phyloP scores from a whole-genome alignment of 2,888 invertebrate genomes.

The Parnassius glacialis region DNA sequence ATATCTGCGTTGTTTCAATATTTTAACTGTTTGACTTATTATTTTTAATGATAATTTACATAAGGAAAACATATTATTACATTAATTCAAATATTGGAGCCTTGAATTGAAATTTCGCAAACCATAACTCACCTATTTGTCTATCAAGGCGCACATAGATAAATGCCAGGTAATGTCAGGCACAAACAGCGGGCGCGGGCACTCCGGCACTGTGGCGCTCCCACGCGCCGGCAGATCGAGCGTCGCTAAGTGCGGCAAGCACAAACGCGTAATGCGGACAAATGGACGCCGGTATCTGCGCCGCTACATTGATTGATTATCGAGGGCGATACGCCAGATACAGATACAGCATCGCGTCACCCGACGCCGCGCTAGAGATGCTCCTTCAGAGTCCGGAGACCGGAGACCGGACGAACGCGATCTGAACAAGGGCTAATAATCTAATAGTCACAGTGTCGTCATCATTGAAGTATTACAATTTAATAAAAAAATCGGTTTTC shows the following conservation, averaged over 20 bases:
- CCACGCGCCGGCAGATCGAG: constrained; percentile 1
- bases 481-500: no score
- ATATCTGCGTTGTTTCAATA: no score
- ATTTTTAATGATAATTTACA: no score
- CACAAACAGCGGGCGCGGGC: constrained; percentile 10
- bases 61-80: no score
- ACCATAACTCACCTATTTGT: background rate
- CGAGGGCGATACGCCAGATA: constrained; percentile 49
- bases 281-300: constrained; percentile 32
- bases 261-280: constrained; percentile 22
- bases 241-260: constrained; percentile 26
- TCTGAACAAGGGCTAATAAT: no score
- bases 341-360: constrained; percentile 21
- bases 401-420: constrained; percentile 30
- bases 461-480: no score
- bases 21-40: no score
- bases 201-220: constrained; percentile 14
- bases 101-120: background rate
- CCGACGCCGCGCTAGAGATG: constrained; percentile 29
- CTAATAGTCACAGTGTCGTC: no score
- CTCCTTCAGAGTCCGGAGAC: constrained; percentile 35
- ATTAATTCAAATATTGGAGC: no score
- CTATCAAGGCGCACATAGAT: background rate
- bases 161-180: constrained; percentile 7
- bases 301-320: constrained; percentile 61